Base-by-base conservation (phyloP, 2,888 invertebrate genomes). In the Tyria jacobaeae region DNA sequence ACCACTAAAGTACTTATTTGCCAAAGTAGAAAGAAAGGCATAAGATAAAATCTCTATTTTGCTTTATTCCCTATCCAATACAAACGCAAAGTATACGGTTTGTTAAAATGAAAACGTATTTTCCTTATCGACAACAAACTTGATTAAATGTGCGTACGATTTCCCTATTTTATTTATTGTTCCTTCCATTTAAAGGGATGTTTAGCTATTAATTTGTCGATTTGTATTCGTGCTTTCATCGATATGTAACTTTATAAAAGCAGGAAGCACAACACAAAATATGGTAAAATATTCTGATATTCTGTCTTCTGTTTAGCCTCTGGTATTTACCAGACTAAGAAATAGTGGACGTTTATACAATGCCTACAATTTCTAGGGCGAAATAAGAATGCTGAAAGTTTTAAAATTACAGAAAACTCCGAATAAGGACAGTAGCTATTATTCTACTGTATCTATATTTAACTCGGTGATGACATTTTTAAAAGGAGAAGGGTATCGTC, bases 21-120 rank as follows among this genome's bases (percentile, higher is more conserved):
- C n/a, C 34, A 39, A 25, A 15, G 51, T 39, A 47, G 3, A 70
- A 27, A 55, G 56, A 56, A 50, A 21, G 55, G 44, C 31, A 51
- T 15, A 3, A 55, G 63, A 63, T 63, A 59, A 63, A 59, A 63
- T 51, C 58, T 58, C 62, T 58, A 63, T 63, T 63, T 50, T 57
- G 21, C 55, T 59, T 37, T 50, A 63, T 55, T 63, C 63, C 63
- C 62, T 15, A 31, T 55, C 14, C 50, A 37, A 51, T 63, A 63
- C 37, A 27, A 54, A 31, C 58, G 44, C 10, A 48, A 58, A 55
- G n/a, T 35, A 47, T 39, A 63, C 35, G 58, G 37, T 44, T 50
- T 55, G 37, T 25, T 50, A 53, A 63, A 58, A 58, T 58, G 54
- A 50, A 50, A 49, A 50, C 39, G 55, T 58, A 51, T 63, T 63